Percentiles rank a stretch among this genome's conserved stretches.
phyloP scores from a whole-genome alignment of 2,113 vertebrate genomes.

The human (Homo sapiens) region DNA sequence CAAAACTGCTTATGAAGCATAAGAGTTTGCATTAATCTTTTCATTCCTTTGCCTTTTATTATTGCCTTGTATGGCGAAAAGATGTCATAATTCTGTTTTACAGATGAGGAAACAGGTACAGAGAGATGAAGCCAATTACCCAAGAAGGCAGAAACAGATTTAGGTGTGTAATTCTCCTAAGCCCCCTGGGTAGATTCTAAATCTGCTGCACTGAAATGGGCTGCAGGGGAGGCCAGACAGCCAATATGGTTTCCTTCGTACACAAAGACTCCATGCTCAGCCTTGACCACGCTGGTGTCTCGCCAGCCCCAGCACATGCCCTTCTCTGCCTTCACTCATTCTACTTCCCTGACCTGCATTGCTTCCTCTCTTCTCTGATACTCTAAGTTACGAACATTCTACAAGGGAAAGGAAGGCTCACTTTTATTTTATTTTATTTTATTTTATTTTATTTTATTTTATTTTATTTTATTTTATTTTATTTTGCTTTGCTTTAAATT shows the following conservation, averaged over 20 bases:
- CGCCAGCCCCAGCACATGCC: not conserved
- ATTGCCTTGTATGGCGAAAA: not conserved
- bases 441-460: not conserved
- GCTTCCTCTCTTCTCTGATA: not conserved
- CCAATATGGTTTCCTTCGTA: not conserved
- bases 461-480: not conserved
- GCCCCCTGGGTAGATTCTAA: not conserved
- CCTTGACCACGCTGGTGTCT: not conserved
- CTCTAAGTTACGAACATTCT: not conserved
- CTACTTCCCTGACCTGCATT: not conserved
- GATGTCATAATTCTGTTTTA: not conserved
- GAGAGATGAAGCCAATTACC: not conserved
- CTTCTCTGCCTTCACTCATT: not conserved
- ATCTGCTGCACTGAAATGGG: not conserved
- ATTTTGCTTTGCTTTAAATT: not conserved
- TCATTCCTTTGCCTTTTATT: not conserved
- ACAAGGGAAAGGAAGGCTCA: not conserved
- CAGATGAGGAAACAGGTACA: not conserved
- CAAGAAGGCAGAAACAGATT: not conserved
- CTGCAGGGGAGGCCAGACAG: too few species aligned
- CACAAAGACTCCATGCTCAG: not conserved
- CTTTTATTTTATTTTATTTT: not conserved
- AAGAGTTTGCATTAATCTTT: slow-evolving; percentile 19
- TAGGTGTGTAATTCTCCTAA: not conserved
- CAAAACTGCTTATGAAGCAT: slow-evolving; percentile 13